These are phyloP conservation scores for Castor canadensis DNA, from an alignment of 2,113 vertebrate species.

Conservation along the genomic window DNA sequence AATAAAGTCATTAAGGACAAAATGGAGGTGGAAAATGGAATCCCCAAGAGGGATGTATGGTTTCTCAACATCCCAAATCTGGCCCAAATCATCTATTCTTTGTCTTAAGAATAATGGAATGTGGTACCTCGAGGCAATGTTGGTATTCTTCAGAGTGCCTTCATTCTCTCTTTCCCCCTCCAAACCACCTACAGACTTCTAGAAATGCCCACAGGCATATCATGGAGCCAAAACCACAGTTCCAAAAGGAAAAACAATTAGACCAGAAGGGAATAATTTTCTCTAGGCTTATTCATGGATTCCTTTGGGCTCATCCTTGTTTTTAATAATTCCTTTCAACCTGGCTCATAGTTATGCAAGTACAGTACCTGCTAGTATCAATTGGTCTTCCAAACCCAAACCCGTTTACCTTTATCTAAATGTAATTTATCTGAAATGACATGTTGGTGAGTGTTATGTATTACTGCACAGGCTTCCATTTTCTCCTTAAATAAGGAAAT, in stretches of 20 bases:
- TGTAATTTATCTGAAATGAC: slow-evolving; percentile 74
- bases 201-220: background rate
- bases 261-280: background rate
- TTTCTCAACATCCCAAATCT: background rate
- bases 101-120: background rate
- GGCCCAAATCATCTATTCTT: background rate
- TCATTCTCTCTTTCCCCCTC: background rate
- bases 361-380: slow-evolving; percentile 58
- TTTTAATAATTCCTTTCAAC: slow-evolving; percentile 57
- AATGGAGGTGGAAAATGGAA: background rate
- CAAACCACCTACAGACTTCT: background rate
- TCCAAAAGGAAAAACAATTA: slow-evolving; percentile 23
- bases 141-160: background rate
- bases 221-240: background rate
- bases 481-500: slow-evolving; percentile 78
- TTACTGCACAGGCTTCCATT: slow-evolving; percentile 61
- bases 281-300: background rate
- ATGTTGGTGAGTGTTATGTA: slow-evolving; percentile 54
- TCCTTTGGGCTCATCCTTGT: background rate
- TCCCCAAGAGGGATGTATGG: no score
- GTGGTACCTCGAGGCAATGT: background rate
- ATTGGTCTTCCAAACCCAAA: slow-evolving; percentile 66
- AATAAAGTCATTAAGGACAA: background rate
- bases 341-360: slow-evolving; percentile 64
- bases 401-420: slow-evolving; percentile 69